Percentiles rank a stretch among this genome's conserved stretches.
Evolutionary conservation across 2,888 invertebrate genomes (phyloP).

Genomic region (Neelides folsomi): DNA sequence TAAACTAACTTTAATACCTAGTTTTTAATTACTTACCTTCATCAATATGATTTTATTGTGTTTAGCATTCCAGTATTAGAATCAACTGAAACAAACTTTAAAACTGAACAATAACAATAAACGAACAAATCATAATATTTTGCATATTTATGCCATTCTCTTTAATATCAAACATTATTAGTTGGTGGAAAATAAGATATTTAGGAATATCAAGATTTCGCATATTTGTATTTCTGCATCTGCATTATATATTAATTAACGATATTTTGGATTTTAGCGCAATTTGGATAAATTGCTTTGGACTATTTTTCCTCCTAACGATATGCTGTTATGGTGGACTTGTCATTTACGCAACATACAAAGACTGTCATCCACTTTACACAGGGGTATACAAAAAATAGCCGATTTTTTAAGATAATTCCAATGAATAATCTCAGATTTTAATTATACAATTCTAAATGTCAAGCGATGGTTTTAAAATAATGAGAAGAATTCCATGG

Average conservation of each 20-base stretch:
- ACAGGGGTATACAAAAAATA: conserved; percentile 30
- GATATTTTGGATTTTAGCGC: conserved; percentile 24
- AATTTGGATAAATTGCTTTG: conserved; percentile 44
- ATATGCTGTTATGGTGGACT: conserved; percentile 73
- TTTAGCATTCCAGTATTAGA: too few relatives aligned
- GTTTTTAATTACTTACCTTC: too few relatives aligned
- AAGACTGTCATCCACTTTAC: conserved; percentile 70
- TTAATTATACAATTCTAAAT: not conserved
- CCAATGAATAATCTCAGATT: not conserved
- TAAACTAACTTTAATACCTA: not conserved
- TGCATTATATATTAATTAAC: not conserved
- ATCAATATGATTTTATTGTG: too few relatives aligned
- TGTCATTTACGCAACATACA: conserved; percentile 71
- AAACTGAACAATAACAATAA: not conserved
- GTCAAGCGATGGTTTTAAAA: not conserved
- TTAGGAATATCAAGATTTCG: not conserved
- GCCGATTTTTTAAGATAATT: not conserved
- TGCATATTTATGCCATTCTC: too few relatives aligned
- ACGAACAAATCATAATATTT: too few relatives aligned
- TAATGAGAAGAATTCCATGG: conserved; percentile 1
- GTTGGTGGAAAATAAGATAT: not conserved
- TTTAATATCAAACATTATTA: too few relatives aligned
- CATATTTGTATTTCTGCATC: not conserved
- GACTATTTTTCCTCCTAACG: conserved; percentile 58
- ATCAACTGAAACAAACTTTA: too few relatives aligned